These are phyloP conservation scores for Arctocebus calabarensis DNA, from an alignment of 2,797 vertebrate genomes.

Conservation along the genomic window DNA sequence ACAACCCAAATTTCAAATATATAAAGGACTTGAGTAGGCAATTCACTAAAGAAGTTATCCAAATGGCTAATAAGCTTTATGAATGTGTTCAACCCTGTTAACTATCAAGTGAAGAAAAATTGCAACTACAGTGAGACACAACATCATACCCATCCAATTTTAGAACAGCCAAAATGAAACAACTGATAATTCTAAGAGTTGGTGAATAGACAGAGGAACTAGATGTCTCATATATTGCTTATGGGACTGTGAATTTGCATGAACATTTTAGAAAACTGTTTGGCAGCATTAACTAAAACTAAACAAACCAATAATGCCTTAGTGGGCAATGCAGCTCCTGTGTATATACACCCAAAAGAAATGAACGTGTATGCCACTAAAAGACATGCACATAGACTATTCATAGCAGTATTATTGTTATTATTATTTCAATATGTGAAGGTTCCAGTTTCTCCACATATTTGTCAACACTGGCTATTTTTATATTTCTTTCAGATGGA, in stretches of 20 bases:
- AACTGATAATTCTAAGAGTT: not conserved
- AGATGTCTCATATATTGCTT: not conserved
- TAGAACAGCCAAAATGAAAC: not conserved
- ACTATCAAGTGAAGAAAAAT: not conserved
- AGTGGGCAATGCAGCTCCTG: not conserved
- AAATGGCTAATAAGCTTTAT: not conserved
- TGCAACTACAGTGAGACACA: not conserved
- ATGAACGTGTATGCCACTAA: not conserved
- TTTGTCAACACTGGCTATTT: too few relatives aligned
- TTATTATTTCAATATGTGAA: too few relatives aligned
- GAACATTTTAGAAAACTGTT: conserved; percentile 21
- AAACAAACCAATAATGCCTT: not conserved
- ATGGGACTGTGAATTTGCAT: not conserved
- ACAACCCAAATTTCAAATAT: conserved; percentile 12
- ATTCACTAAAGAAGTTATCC: not conserved
- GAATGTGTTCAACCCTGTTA: not conserved
- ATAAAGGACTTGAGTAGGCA: not conserved
- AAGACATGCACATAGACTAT: not conserved
- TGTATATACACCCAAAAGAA: not conserved
- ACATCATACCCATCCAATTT: not conserved
- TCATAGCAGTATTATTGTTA: not conserved
- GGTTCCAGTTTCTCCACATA: too few relatives aligned
- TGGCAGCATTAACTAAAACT: not conserved
- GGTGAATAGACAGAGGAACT: not conserved
- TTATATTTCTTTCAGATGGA: too few relatives aligned